phyloP scores from a whole-genome alignment of 2,113 vertebrate genomes.

The Plotosus lineatus region DNA sequence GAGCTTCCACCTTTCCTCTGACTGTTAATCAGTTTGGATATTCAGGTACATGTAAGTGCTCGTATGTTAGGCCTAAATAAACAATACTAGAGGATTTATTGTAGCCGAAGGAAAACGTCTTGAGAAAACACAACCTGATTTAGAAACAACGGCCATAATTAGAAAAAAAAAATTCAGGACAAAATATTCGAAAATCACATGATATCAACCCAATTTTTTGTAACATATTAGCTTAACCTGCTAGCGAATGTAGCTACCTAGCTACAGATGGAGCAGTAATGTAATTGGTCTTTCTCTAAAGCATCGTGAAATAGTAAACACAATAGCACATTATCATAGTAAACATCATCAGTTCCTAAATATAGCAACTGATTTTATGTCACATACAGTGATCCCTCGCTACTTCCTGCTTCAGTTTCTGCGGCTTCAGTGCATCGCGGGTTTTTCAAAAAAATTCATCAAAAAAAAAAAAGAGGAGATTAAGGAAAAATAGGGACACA shows the following conservation, averaged over 20 bases:
- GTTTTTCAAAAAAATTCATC: too few species aligned
- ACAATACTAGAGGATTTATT: background rate
- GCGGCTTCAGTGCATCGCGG: too few species aligned
- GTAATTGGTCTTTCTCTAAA: background rate
- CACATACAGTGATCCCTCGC: too few species aligned
- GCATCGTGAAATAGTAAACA: background rate
- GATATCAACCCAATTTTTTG: background rate
- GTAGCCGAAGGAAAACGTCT: background rate
- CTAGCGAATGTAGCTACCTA: background rate
- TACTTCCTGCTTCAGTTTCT: too few species aligned
- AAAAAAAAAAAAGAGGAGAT: too few species aligned
- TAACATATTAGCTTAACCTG: background rate
- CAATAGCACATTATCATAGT: background rate
- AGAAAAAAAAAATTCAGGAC: background rate
- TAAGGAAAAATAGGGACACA: too few species aligned
- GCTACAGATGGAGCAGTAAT: background rate
- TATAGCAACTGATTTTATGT: background rate
- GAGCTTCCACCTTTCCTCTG: background rate
- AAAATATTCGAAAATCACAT: background rate
- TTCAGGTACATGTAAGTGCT: background rate
- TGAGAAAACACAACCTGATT: background rate
- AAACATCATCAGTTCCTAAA: background rate
- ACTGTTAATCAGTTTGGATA: background rate
- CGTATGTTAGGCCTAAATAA: background rate
- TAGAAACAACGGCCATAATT: background rate